Percentiles rank a stretch among this genome's conserved stretches.
Conservation (phyloP, 2,113 vertebrate species). For the Microtus oregoni region DNA sequence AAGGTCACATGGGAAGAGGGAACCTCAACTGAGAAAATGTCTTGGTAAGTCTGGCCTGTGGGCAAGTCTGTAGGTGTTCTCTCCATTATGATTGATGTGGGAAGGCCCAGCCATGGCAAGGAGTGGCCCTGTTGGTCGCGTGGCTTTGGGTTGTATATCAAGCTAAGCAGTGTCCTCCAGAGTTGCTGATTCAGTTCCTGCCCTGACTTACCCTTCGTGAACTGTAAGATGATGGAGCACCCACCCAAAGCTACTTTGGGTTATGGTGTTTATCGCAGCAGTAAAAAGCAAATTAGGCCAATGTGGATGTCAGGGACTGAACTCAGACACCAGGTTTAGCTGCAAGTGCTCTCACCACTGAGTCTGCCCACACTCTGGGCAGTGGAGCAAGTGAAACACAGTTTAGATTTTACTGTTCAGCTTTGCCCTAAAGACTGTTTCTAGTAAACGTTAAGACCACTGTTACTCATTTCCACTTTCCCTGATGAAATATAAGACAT, state of each 20-base stretch:
- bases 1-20: neutral
- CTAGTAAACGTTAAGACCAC: slow-evolving; percentile 10
- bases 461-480: slow-evolving; percentile 25
- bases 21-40: neutral
- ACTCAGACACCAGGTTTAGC: neutral
- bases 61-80: neutral
- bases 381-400: slow-evolving; percentile 11
- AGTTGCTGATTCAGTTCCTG: neutral
- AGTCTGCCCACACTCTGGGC: neutral
- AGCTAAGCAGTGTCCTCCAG: neutral
- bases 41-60: neutral
- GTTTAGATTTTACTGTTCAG: slow-evolving; percentile 32
- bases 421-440: slow-evolving; percentile 24
- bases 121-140: neutral
- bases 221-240: neutral
- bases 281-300: neutral
- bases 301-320: neutral
- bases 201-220: neutral
- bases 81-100: neutral
- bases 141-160: neutral
- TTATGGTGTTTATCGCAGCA: neutral
- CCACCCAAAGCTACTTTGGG: neutral
- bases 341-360: neutral
- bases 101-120: neutral
- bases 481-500: neutral